Percentiles rank a stretch among this genome's conserved stretches.
Evolutionary conservation across 2,888 invertebrate species (phyloP).

Genomic region (Darwinula stevensoni): DNA sequence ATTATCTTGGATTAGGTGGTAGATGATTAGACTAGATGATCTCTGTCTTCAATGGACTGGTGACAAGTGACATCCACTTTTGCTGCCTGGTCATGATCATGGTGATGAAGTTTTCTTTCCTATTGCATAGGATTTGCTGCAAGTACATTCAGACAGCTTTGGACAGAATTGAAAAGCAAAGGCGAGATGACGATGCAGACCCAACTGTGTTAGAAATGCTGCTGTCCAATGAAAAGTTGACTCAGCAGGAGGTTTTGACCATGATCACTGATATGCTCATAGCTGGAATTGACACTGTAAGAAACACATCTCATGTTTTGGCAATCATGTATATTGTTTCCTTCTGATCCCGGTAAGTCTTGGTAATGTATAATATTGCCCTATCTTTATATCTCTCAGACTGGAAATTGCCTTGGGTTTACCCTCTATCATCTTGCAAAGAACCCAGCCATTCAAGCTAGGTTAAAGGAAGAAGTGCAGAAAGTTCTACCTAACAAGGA

Average conservation of each 20-base stretch:
- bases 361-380: background rate
- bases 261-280: constrained; percentile 56
- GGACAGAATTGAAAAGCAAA: constrained; percentile 11
- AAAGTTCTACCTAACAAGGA: constrained; percentile 18
- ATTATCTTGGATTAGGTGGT: background rate
- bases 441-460: constrained; percentile 30
- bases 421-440: constrained; percentile 39
- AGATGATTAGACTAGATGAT: too few species aligned
- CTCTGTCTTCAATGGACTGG: too few species aligned
- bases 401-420: constrained; percentile 50
- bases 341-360: too few species aligned
- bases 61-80: too few species aligned
- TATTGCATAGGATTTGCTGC: background rate
- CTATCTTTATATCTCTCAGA: constrained; percentile 18
- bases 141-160: constrained; percentile 8
- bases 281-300: constrained; percentile 57
- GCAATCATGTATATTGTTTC: too few species aligned
- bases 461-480: constrained; percentile 30
- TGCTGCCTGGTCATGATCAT: too few species aligned
- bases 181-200: constrained; percentile 19
- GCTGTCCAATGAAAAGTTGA: constrained; percentile 32
- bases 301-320: background rate
- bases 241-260: constrained; percentile 48
- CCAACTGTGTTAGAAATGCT: constrained; percentile 49
- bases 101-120: background rate